These are phyloP conservation scores for Drosophila nigricruria DNA, from an alignment of 2,888 invertebrate genomes.

Conservation along the genomic window DNA sequence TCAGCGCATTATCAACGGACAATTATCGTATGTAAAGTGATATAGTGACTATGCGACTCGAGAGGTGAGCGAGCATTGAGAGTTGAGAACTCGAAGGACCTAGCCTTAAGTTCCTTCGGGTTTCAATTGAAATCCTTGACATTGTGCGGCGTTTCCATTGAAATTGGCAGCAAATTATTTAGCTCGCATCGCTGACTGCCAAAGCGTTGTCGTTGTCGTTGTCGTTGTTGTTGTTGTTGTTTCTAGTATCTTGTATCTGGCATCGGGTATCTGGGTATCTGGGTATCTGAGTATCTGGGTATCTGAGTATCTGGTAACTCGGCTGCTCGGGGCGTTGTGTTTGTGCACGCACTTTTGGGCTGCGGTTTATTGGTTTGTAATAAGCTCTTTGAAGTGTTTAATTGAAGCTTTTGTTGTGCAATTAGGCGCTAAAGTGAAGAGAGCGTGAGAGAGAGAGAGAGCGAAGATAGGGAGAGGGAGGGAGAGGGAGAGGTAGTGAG, in stretches of 20 bases:
- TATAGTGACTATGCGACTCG: slow-evolving; percentile 51
- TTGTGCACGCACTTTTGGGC: slow-evolving; percentile 60
- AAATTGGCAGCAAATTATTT: slow-evolving; percentile 51
- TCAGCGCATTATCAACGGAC: slow-evolving; percentile 71
- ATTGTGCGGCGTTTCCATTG: slow-evolving; percentile 57
- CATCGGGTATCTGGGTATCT: slow-evolving; percentile 15
- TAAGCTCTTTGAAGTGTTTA: slow-evolving; percentile 80
- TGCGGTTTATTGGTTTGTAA: slow-evolving; percentile 80
- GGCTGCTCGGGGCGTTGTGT: slow-evolving; percentile 50
- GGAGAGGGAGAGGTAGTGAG: slow-evolving; percentile 2
- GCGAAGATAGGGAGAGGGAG: slow-evolving; percentile 15
- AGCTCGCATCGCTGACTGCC: slow-evolving; percentile 41
- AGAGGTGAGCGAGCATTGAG: not conserved
- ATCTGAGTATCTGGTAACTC: slow-evolving; percentile 16
- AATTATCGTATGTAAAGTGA: slow-evolving; percentile 78
- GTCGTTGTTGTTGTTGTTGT: slow-evolving; percentile 17
- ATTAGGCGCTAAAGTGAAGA: slow-evolving; percentile 78
- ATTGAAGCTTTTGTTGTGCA: slow-evolving; percentile 81
- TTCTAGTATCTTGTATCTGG: slow-evolving; percentile 8
- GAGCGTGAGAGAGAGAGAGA: not conserved
- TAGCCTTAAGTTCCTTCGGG: not conserved
- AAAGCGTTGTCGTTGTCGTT: slow-evolving; percentile 13
- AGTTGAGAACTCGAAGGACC: slow-evolving; percentile 6
- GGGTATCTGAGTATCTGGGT: slow-evolving; percentile 24
- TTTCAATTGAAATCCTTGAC: slow-evolving; percentile 70